phyloP scores from a whole-genome alignment of 2,888 invertebrate species.

The Oligia fasciuncula region DNA sequence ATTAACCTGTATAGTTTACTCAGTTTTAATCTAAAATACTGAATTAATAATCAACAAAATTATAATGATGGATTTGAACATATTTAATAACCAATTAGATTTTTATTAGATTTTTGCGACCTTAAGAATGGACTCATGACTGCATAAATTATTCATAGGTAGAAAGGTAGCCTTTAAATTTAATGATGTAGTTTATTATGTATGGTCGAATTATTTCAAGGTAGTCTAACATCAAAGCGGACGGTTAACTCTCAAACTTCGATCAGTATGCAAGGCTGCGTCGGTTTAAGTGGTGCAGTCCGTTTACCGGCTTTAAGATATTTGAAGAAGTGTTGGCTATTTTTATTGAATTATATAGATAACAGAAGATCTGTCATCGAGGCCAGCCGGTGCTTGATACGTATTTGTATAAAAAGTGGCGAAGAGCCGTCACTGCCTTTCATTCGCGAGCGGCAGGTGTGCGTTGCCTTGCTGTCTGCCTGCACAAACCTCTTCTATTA shows the following conservation, averaged over 20 bases:
- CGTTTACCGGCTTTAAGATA: conserved; percentile 7
- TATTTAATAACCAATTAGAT: conserved; percentile 12
- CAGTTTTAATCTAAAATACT: neutral
- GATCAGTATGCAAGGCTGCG: conserved; percentile 53
- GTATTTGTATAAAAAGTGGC: conserved; percentile 76
- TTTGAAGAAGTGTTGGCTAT: conserved; percentile 16
- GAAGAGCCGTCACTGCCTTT: conserved; percentile 57
- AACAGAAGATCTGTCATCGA: conserved; percentile 64
- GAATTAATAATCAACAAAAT: conserved; percentile 24
- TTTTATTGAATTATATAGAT: conserved; percentile 61
- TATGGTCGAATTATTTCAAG: conserved; percentile 46
- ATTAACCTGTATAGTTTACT: too few relatives aligned
- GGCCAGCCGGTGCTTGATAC: conserved; percentile 52
- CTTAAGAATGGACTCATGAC: conserved; percentile 48
- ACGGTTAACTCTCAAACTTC: conserved; percentile 19
- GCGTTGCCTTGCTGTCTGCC: conserved; percentile 55
- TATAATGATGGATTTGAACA: conserved; percentile 11
- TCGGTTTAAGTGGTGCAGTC: conserved; percentile 30
- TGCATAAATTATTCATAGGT: conserved; percentile 48
- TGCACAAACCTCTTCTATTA: conserved; percentile 16
- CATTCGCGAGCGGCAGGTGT: conserved; percentile 73
- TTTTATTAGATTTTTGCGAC: conserved; percentile 44
- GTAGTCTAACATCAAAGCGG: conserved; percentile 31
- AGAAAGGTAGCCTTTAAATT: conserved; percentile 44
- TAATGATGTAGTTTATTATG: conserved; percentile 5